Evolutionary conservation across 1,140 invertebrate genomes (phyloP), one percentile per base, ranked within the genome.

Genomic region (Homarus americanus): DNA sequence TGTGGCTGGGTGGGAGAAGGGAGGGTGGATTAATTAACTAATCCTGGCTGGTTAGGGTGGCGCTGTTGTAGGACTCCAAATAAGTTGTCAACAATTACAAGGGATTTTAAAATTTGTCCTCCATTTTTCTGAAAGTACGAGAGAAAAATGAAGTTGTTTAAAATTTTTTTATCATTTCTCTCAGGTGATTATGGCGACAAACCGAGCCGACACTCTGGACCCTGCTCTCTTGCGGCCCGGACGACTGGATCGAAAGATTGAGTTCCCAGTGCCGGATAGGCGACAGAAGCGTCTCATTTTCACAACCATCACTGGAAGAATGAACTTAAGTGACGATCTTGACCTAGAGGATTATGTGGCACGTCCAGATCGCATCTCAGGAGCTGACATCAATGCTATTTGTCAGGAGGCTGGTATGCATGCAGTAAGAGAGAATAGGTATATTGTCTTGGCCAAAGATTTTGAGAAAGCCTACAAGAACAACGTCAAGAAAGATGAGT

Each of bases 391-490:
- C 91, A 99, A 99, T 95, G 98, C 99, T 41, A 99, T 99, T 93
- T 99, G 99, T 94, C 99, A 99, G 95, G 99, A 99, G 95, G 97
- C 97, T 94, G 97, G 97, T 78, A 97, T 97, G 97, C 99, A 99
- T 94, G 99, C 99, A 9, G 99, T 99, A 0, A 95, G 99, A 90
- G 99, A 99, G 95, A 99, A 99, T 95, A 97, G 99, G 79, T 99
- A 99, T 94, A 99, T 99, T 93, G 98, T 99, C 10, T 95, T 99
- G 49, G 97, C 98, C 2, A 99, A 99, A 95, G 99, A 99, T 95
- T 99, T 99, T 94, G 99, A 99, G 94, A 99, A 99, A 94, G 97
- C 97, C 40, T 99, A 99, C 95, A 99, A 99, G 94, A 99, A 99
- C 94, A 99, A 99, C 94, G 99, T 99, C 93, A 99, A 99, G 95